Conservation (phyloP, 2,113 vertebrate genomes). For the Sterrhoptilus dennistouni region DNA sequence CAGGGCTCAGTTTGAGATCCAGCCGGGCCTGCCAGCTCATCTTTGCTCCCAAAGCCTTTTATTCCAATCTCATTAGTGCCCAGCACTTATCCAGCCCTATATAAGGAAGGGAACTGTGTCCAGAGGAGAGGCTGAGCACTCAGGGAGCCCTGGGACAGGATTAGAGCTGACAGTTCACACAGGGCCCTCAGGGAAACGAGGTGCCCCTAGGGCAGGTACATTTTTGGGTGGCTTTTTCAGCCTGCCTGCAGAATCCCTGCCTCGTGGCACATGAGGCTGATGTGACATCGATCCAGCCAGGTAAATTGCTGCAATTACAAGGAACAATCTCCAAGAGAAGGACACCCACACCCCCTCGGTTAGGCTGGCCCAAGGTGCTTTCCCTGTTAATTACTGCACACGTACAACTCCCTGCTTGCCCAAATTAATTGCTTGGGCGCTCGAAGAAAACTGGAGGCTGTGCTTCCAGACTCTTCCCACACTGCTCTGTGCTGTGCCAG, state of each 20-base stretch:
- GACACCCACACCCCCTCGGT: constrained; percentile 37
- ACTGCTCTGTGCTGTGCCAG: neutral
- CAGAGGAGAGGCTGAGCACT: constrained; percentile 1
- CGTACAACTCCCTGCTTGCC: constrained; percentile 34
- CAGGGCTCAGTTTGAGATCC: neutral
- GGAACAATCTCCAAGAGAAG: neutral
- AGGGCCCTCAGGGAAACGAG: neutral
- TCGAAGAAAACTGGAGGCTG: constrained; percentile 15
- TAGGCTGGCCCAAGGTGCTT: constrained; percentile 50
- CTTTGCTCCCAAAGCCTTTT: constrained; percentile 26
- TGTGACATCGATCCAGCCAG: neutral
- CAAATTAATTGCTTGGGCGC: constrained; percentile 43
- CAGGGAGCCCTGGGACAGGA: constrained; percentile 18
- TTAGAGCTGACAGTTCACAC: neutral
- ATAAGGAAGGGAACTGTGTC: constrained; percentile 35
- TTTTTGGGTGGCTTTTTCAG: neutral
- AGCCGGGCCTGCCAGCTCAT: constrained; percentile 7
- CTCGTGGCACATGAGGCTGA: neutral
- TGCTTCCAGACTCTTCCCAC: neutral
- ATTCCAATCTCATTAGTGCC: constrained; percentile 39
- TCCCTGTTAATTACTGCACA: neutral
- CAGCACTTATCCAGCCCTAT: constrained; percentile 42
- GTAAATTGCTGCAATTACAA: constrained; percentile 30
- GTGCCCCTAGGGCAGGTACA: neutral
- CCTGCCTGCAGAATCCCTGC: neutral